phyloP scores from a whole-genome alignment of 2,797 vertebrate species.

The Characodon lateralis region DNA sequence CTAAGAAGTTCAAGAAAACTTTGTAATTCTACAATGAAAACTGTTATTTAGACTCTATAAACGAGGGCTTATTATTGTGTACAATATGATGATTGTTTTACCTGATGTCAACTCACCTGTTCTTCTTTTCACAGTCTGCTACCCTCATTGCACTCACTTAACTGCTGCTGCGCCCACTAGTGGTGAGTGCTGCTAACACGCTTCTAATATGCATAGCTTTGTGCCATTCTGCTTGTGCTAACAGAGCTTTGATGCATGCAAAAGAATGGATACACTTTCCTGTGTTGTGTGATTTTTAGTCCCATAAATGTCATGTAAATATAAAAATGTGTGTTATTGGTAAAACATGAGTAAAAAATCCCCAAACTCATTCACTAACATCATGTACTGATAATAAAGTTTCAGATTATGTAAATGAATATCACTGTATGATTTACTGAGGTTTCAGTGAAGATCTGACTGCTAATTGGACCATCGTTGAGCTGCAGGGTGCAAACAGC shows the following conservation, averaged over 20 bases:
- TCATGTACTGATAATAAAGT: background rate
- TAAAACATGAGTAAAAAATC: no score
- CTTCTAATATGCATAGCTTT: conserved; percentile 26
- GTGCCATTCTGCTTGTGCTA: conserved; percentile 15
- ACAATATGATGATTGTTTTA: background rate
- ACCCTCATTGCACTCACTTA: conserved; percentile 79
- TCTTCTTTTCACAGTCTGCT: conserved; percentile 83
- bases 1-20: background rate
- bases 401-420: background rate
- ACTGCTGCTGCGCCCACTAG: conserved; percentile 77
- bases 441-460: background rate
- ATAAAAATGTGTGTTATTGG: background rate
- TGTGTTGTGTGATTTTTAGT: background rate
- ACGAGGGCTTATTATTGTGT: background rate
- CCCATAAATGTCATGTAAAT: background rate
- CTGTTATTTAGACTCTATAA: background rate
- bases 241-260: conserved; percentile 24
- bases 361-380: background rate
- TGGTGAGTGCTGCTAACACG: conserved; percentile 84
- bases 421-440: background rate
- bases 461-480: background rate
- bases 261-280: background rate
- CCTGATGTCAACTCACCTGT: conserved; percentile 60
- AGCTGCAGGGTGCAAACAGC: background rate
- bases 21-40: background rate